Percentiles rank a stretch among this genome's conserved stretches.
Conservation (phyloP, 37 sponge, comb jelly and placozoan species). For the Dysidea cf. avara region DNA sequence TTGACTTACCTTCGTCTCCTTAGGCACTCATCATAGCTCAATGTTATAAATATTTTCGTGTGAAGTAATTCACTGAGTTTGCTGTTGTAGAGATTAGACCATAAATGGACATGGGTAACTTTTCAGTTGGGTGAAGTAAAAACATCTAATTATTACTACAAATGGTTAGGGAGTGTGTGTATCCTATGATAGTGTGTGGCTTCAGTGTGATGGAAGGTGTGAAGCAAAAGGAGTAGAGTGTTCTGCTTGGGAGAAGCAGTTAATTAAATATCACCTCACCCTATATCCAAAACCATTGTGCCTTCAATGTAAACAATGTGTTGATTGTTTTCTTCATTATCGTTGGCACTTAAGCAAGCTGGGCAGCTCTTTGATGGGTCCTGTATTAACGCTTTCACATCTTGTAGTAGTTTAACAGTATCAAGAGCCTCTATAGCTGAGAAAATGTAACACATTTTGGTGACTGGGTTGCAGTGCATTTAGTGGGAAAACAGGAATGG, state of each 20-base stretch:
- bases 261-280: constrained; percentile 18
- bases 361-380: constrained; percentile 2
- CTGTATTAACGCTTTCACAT: background rate
- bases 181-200: background rate
- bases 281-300: constrained; percentile 43
- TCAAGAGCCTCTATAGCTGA: constrained; percentile 45
- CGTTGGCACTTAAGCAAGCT: background rate
- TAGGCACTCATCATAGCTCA: constrained; percentile 35
- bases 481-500: background rate
- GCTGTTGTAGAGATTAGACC: constrained; percentile 1
- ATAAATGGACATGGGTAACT: background rate
- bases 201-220: background rate
- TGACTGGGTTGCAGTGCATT: too few species aligned
- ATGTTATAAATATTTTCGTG: constrained; percentile 36
- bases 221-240: too few species aligned
- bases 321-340: too few species aligned
- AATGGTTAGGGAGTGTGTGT: constrained; percentile 10
- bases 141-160: background rate
- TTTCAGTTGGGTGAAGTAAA: background rate
- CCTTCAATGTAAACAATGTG: constrained; percentile 57
- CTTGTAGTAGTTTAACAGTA: background rate
- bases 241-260: too few species aligned
- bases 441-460: too few species aligned
- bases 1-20: constrained; percentile 33
- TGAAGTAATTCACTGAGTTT: constrained; percentile 11